phyloP scores from a whole-genome alignment of 2,113 vertebrate species.

The Hemibagrus wyckioides region DNA sequence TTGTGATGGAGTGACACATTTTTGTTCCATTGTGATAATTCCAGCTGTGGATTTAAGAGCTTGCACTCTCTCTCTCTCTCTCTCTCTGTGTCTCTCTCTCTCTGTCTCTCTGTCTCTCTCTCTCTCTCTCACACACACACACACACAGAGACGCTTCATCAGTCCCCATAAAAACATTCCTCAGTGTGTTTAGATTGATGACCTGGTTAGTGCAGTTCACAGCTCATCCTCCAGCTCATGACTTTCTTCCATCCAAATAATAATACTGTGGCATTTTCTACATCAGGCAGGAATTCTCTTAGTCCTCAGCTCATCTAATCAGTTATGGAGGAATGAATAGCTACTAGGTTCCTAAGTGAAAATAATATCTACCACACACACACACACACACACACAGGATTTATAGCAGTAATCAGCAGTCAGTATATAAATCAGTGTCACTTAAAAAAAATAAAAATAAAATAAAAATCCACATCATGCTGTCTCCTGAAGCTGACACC shows the following conservation, averaged over 20 bases:
- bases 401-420: background rate
- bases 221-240: background rate
- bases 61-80: background rate
- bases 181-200: background rate
- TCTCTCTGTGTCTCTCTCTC: no score
- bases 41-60: slow-evolving; percentile 41
- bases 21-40: slow-evolving; percentile 31
- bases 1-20: slow-evolving; percentile 9
- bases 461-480: background rate
- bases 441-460: background rate
- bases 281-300: background rate
- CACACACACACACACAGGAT: background rate
- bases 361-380: background rate
- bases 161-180: background rate
- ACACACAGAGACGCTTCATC: background rate
- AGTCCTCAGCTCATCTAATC: no score
- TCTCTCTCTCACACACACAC: background rate
- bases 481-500: background rate
- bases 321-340: background rate
- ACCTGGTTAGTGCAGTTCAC: background rate
- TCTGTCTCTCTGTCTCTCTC: background rate
- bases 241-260: background rate
- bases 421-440: background rate
- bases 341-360: background rate
- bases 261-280: background rate